Evolutionary conservation across 2,888 invertebrate genomes (phyloP), one percentile per base, ranked within the genome.

Genomic region (Leptothorax acervorum): DNA sequence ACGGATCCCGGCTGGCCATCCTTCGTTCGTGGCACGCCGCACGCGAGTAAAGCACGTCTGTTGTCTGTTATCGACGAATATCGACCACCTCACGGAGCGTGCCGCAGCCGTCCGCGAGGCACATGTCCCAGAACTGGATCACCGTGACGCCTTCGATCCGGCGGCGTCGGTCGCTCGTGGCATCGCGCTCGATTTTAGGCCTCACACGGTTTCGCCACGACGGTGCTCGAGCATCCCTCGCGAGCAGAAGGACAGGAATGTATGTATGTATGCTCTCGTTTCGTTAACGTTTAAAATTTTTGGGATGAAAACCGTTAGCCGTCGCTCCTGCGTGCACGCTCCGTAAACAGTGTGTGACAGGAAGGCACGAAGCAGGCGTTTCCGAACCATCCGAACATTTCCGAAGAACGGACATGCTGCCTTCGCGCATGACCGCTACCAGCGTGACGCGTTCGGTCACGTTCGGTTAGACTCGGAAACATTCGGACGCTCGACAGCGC

Each of bases 1-100:
- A 88, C 81, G 92, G 90, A 82, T 95, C 94, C 86, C 94, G 92
- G 85, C 92, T 94, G 84, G 94, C 93, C 95, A 95, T 95, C 87
- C 90, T 91, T 45, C 18, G 1, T 12, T 15, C 3, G 28, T 18
- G 31, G 15, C 23, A 71, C 55, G 42, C 28, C 31, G 57, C n/a
- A 23, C 42, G 8, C 11, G 28, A 12, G n/a, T 5, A 12, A 35
- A 4, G 5, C 3, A n/a, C 4, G n/a, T n/a, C 11, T 23, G 79
- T 71, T 79, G n/a, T n/a, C 11, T 23, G 79, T 71, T 79, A 79
- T 48, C 48, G 35, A 39, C 15, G 18, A 71, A 60, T 71, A 79
- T 39, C 35, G 48, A 51, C 2, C 39, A 51, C 39, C n/a, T 60
- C 9, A 12, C 18, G 28, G 15, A 31, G 8, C n/a, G 35, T 53